A percentile compares a stretch with the other conserved stretches of the same genome.
Conservation (phyloP, 2,888 invertebrate species). For the Drosophila kuntzei region DNA sequence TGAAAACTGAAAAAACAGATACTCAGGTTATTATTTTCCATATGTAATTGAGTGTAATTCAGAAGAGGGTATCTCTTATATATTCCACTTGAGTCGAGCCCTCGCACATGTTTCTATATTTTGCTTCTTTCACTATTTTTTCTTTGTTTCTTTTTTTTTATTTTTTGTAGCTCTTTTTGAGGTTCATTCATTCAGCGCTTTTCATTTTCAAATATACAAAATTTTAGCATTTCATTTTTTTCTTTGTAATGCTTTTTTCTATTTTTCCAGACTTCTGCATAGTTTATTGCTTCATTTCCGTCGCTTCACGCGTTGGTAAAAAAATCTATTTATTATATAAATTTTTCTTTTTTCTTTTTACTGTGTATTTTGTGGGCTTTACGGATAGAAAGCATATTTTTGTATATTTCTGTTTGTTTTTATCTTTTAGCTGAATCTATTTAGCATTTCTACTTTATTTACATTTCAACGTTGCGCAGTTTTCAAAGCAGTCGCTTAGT, state of each 20-base stretch:
- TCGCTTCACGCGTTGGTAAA: constrained; percentile 48
- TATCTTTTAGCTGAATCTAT: constrained; percentile 49
- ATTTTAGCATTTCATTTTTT: constrained; percentile 28
- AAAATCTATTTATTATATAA: constrained; percentile 55
- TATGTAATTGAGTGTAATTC: no score
- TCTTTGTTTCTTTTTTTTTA: constrained; percentile 36
- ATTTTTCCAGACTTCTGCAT: constrained; percentile 43
- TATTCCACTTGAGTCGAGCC: neutral
- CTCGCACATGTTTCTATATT: constrained; percentile 9
- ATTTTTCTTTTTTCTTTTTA: constrained; percentile 17
- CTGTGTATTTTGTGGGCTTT: constrained; percentile 41
- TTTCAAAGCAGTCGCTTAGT: constrained; percentile 54
- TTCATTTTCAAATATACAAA: constrained; percentile 43
- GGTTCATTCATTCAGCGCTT: constrained; percentile 55
- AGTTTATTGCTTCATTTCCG: constrained; percentile 73
- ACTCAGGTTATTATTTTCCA: no score
- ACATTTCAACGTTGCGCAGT: constrained; percentile 31
- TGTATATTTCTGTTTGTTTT: constrained; percentile 32
- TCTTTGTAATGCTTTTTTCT: constrained; percentile 5
- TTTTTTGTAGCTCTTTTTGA: constrained; percentile 31
- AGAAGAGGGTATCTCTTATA: neutral
- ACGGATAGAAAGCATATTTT: constrained; percentile 58
- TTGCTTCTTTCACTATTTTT: constrained; percentile 21
- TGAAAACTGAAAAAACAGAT: neutral
- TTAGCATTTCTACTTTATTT: constrained; percentile 52